Evolutionary conservation across 2,888 invertebrate genomes (phyloP).

Genomic region (Eristalis intricaria): DNA sequence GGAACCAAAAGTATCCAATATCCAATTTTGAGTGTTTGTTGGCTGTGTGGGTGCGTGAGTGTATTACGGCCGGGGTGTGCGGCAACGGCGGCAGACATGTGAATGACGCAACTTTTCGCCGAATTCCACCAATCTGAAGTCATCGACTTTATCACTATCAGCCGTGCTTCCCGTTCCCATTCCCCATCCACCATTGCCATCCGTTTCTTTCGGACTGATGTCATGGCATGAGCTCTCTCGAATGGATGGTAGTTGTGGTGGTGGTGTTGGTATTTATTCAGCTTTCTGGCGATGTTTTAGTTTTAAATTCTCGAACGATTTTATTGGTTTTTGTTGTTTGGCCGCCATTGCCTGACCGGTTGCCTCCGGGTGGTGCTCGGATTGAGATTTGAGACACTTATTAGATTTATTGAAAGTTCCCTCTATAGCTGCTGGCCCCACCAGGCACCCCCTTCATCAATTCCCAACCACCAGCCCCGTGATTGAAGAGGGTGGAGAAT

Average conservation of each 20-base stretch:
- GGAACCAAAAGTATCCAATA: constrained; percentile 53
- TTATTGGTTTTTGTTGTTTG: constrained; percentile 51
- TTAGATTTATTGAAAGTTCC: constrained; percentile 63
- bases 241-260: not conserved
- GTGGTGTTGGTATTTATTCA: constrained; percentile 58
- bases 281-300: constrained; percentile 48
- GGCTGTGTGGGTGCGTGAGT: constrained; percentile 4
- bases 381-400: constrained; percentile 65
- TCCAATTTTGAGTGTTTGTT: constrained; percentile 35
- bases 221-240: constrained; percentile 39
- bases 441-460: not conserved
- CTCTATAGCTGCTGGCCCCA: not conserved
- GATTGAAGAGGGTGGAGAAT: constrained; percentile 2
- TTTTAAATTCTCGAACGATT: constrained; percentile 57
- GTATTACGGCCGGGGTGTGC: not conserved
- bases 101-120: constrained; percentile 71
- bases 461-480: not conserved
- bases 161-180: constrained; percentile 2
- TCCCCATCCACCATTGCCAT: not conserved
- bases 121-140: constrained; percentile 71
- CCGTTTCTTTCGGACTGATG: constrained; percentile 48
- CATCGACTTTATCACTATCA: constrained; percentile 56
- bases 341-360: not conserved
- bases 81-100: constrained; percentile 31
- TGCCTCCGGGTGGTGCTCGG: not conserved